A percentile compares a stretch with the other conserved stretches of the same genome.
Conservation (phyloP, 2,888 invertebrate genomes). For the Patella ulyssiponensis region DNA sequence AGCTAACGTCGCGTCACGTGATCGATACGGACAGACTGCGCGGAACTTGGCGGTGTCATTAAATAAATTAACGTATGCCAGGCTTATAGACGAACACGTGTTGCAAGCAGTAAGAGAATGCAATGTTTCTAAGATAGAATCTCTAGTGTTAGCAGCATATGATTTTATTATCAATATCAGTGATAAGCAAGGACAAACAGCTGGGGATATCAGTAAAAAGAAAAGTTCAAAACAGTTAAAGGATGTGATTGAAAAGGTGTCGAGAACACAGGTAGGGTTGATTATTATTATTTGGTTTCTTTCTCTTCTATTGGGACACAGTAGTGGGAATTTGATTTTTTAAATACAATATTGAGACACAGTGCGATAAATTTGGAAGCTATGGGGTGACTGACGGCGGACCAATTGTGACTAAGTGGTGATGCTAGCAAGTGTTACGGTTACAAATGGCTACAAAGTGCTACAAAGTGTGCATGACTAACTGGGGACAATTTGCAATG, state of each 20-base stretch:
- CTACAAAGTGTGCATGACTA: too few species aligned
- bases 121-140: conserved; percentile 53
- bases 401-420: too few species aligned
- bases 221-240: conserved; percentile 49
- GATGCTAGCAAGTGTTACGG: too few species aligned
- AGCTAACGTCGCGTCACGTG: conserved; percentile 52
- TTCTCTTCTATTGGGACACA: background rate
- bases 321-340: too few species aligned
- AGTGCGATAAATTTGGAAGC: too few species aligned
- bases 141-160: conserved; percentile 62
- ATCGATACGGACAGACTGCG: conserved; percentile 56
- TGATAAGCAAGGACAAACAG: conserved; percentile 36
- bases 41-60: conserved; percentile 47
- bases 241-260: conserved; percentile 40
- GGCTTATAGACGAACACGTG: conserved; percentile 53
- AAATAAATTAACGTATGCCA: conserved; percentile 45
- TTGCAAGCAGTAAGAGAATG: conserved; percentile 45
- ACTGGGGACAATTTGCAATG: too few species aligned
- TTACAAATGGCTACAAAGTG: too few species aligned
- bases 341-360: too few species aligned
- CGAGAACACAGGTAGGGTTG: conserved; percentile 40
- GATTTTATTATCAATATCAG: conserved; percentile 63
- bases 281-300: background rate
- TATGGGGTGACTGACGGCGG: too few species aligned
- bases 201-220: conserved; percentile 45